A percentile compares a stretch with the other conserved stretches of the same genome.
Conservation (phyloP, 2,113 vertebrate genomes). For the Phaethon lepturus region DNA sequence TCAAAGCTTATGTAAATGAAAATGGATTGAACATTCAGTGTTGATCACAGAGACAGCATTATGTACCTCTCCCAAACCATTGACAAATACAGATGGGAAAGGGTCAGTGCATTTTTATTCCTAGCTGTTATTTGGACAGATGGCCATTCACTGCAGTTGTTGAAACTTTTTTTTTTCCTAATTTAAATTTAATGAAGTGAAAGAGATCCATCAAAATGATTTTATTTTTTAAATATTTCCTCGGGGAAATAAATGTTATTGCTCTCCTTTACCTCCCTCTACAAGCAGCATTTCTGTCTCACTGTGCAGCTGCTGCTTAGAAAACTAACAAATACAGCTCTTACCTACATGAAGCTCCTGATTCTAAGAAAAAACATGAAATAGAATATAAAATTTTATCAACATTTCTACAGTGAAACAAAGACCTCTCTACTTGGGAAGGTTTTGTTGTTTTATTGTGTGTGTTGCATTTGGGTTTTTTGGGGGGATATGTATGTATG, state of each 20-base stretch:
- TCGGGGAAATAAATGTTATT: neutral
- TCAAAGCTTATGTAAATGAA: slow-evolving; percentile 8
- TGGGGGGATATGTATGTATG: neutral
- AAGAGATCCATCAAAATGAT: slow-evolving; percentile 17
- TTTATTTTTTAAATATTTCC: neutral
- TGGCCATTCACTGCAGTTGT: neutral
- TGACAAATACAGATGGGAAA: slow-evolving; percentile 44
- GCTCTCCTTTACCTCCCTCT: neutral
- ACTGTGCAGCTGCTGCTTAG: neutral
- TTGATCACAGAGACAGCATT: neutral
- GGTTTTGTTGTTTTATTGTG: neutral
- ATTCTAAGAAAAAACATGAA: neutral
- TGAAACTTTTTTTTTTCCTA: neutral
- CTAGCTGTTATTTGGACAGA: slow-evolving; percentile 49
- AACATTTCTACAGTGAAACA: neutral
- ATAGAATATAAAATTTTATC: neutral
- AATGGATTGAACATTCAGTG: neutral
- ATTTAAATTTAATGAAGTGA: slow-evolving; percentile 58
- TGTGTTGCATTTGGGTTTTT: neutral
- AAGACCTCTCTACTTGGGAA: neutral
- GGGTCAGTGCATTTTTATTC: slow-evolving; percentile 34
- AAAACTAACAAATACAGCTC: neutral
- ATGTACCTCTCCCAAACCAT: neutral
- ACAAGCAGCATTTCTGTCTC: neutral
- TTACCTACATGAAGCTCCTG: neutral